Percentiles rank a stretch among this genome's conserved stretches.
Evolutionary conservation across 2,113 vertebrate genomes (phyloP).

Genomic region (Nesoenas mayeri): DNA sequence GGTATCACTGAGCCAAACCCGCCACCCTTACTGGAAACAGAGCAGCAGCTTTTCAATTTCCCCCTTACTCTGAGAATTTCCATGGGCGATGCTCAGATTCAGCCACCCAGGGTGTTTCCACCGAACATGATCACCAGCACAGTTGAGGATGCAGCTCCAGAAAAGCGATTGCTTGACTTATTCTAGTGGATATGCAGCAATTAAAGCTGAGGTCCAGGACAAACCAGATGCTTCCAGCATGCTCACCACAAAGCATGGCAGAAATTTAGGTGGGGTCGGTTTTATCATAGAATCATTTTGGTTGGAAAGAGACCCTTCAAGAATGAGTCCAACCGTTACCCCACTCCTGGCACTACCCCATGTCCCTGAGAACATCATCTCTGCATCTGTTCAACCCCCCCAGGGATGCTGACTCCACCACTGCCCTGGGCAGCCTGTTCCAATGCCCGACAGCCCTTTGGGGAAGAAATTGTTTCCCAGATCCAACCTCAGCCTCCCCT

Average conservation of each 20-base stretch:
- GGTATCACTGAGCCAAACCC: neutral
- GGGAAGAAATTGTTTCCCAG: too few relatives aligned
- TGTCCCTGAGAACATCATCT: too few relatives aligned
- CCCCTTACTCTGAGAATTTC: neutral
- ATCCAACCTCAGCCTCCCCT: too few relatives aligned
- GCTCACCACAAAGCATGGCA: neutral
- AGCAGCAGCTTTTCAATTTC: neutral
- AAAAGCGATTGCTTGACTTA: neutral
- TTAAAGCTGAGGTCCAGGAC: neutral
- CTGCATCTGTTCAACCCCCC: too few relatives aligned
- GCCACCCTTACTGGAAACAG: neutral
- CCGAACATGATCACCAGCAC: neutral
- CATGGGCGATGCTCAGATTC: fast-evolving
- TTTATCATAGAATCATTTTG: neutral
- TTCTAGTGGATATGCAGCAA: neutral
- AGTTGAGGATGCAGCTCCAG: neutral
- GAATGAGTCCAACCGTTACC: too few relatives aligned
- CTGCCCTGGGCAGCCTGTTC: too few relatives aligned
- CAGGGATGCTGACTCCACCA: too few relatives aligned
- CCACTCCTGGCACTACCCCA: too few relatives aligned
- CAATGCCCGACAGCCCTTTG: too few relatives aligned
- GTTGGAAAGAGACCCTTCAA: too few relatives aligned
- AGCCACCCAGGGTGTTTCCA: neutral
- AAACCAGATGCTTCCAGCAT: neutral
- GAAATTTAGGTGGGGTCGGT: neutral